A percentile compares a stretch with the other conserved stretches of the same genome.
Evolutionary conservation across 2,888 invertebrate genomes (phyloP).

Genomic region (Cheilosia vernalis): DNA sequence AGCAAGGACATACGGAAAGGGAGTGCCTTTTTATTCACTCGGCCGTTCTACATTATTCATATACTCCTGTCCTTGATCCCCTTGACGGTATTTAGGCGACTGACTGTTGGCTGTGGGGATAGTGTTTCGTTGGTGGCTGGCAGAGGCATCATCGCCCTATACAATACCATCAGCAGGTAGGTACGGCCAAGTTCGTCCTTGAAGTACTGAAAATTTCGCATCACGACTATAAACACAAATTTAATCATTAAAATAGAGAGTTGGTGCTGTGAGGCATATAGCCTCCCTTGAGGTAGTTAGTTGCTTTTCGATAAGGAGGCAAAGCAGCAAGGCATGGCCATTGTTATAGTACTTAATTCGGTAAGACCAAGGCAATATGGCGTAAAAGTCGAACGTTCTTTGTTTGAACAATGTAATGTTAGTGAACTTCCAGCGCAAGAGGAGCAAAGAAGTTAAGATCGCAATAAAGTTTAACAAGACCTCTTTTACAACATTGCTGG

Average conservation of each 20-base stretch:
- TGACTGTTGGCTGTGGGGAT: background rate
- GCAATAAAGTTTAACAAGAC: conserved; percentile 48
- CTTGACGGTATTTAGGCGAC: conserved; percentile 3
- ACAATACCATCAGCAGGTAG: background rate
- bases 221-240: conserved; percentile 32
- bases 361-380: conserved; percentile 2
- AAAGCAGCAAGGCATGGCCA: background rate
- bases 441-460: conserved; percentile 41
- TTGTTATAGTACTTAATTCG: conserved; percentile 31
- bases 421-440: conserved; percentile 21
- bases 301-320: conserved; percentile 17
- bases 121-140: background rate
- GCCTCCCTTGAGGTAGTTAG: background rate
- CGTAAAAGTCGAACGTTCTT: conserved; percentile 17
- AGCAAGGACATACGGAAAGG: conserved; percentile 3
- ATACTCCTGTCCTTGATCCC: background rate
- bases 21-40: background rate
- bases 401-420: conserved; percentile 31
- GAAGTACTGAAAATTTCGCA: conserved; percentile 1
- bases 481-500: conserved; percentile 30
- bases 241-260: conserved; percentile 28
- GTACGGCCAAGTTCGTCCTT: conserved; percentile 4
- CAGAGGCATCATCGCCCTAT: no score
- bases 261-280: conserved; percentile 9
- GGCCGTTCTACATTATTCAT: background rate